Base-by-base conservation (phyloP, 2,113 vertebrate genomes). In the Vidua chalybeata region DNA sequence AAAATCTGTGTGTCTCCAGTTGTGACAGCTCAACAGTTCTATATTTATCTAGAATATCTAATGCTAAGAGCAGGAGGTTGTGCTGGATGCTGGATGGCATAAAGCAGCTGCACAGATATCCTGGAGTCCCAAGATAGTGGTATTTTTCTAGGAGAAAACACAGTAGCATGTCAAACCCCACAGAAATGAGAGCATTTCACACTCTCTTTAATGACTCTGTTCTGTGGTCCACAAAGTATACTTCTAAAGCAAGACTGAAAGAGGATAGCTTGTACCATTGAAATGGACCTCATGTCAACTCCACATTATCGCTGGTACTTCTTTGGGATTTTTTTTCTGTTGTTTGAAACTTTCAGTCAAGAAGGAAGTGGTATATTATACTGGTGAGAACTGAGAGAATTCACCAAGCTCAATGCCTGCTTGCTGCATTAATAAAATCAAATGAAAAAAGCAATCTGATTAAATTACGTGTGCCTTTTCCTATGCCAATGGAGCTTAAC, bases 381-480 rank as follows among this genome's bases (percentile, higher is more conserved):
- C 41, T 85, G 43, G 39, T 92, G 79, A 94, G 95, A 92, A 95
- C 58, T 78, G 75, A 90, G 27, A 1, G 33, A 95, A 85, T 92
- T 90, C 83, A 89, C 74, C 11, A 46, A 95, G 67, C 91, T 96
- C 85, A 86, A 77, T 95, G 88, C 21, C 77, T 92, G 15, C 93
- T 97, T 96, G 81, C 49, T 95, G 55, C 45, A 94, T 96, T 98
- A 98, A 98, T 98, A 98, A 98, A 98, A 91, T 96, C 91, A 97
- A 97, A 98, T 98, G 90, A 97, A 98, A 97, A 98, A 97, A 95
- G 95, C 89, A 97, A 98, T 98, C 97, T 97, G 97, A 98, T 98
- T 98, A 98, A 98, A 98, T 98, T 98, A 97, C 93, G 89, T 97
- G 91, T 95, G 96, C 96, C 78, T 98, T 97, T 97, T 95, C 94